Evolutionary conservation across 2,113 vertebrate genomes (phyloP).

Genomic region (Paralichthys olivaceus): DNA sequence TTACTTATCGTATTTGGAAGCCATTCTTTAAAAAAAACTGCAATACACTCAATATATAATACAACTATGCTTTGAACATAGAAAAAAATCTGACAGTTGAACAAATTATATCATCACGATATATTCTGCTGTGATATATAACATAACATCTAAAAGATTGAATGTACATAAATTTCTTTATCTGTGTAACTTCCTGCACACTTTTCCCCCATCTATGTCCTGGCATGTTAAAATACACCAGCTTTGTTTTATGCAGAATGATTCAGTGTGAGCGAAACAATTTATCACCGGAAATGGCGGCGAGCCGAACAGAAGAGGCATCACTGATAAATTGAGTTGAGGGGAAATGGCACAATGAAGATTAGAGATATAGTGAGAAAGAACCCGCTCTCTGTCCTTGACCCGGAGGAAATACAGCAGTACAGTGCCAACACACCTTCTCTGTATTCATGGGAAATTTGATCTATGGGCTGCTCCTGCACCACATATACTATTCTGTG

Average conservation of each 20-base stretch:
- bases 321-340: constrained; percentile 46
- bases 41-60: too few species aligned
- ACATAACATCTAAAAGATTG: not conserved
- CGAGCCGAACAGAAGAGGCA: constrained; percentile 32
- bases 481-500: not conserved
- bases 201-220: not conserved
- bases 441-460: constrained; percentile 35
- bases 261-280: constrained; percentile 38
- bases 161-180: not conserved
- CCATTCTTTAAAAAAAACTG: too few species aligned
- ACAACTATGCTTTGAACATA: not conserved
- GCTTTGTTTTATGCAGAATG: constrained; percentile 44
- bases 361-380: constrained; percentile 38
- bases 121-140: too few species aligned
- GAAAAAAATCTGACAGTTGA: not conserved
- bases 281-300: constrained; percentile 50
- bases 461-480: constrained; percentile 7
- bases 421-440: not conserved
- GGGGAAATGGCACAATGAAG: constrained; percentile 42
- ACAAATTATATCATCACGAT: too few species aligned
- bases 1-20: too few species aligned
- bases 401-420: constrained; percentile 21
- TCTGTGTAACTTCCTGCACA: not conserved
- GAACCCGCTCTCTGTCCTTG: constrained; percentile 31
- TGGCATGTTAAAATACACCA: constrained; percentile 4